Percentiles rank a stretch among this genome's conserved stretches.
Evolutionary conservation across 1,140 invertebrate species (phyloP).

Genomic region (Agrypnia vestita): DNA sequence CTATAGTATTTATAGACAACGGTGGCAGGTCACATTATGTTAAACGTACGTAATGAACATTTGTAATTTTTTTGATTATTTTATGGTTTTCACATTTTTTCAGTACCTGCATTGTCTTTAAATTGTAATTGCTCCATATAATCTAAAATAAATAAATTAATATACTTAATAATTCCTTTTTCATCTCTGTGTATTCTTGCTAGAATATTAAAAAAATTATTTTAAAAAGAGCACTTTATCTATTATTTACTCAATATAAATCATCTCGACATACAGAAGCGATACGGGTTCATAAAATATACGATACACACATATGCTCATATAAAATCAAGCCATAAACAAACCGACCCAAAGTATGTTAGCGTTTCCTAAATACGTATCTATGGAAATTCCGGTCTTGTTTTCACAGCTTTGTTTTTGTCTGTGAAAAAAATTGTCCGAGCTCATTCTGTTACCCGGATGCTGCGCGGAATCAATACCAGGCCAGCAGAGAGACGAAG

Average conservation of each 20-base stretch:
- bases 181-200: too few species aligned
- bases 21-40: too few species aligned
- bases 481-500: conserved; percentile 6
- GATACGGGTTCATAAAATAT: conserved; percentile 27
- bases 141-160: too few species aligned
- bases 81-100: too few species aligned
- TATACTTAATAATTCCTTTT: too few species aligned
- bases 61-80: too few species aligned
- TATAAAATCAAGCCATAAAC: conserved; percentile 30
- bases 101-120: too few species aligned
- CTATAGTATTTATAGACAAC: too few species aligned
- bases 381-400: conserved; percentile 21
- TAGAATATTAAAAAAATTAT: too few species aligned
- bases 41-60: too few species aligned
- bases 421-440: conserved; percentile 14
- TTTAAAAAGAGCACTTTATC: too few species aligned
- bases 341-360: conserved; percentile 19
- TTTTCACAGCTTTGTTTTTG: conserved; percentile 32
- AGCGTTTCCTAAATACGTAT: conserved; percentile 8
- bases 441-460: conserved; percentile 12
- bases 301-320: conserved; percentile 20
- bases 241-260: conserved; percentile 8
- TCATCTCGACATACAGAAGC: conserved; percentile 18
- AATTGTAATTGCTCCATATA: too few species aligned
- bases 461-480: conserved; percentile 33